Percentiles rank a stretch among this genome's conserved stretches.
phyloP scores from a whole-genome alignment of 2,888 invertebrate genomes.

The Mylabris sibirica region DNA sequence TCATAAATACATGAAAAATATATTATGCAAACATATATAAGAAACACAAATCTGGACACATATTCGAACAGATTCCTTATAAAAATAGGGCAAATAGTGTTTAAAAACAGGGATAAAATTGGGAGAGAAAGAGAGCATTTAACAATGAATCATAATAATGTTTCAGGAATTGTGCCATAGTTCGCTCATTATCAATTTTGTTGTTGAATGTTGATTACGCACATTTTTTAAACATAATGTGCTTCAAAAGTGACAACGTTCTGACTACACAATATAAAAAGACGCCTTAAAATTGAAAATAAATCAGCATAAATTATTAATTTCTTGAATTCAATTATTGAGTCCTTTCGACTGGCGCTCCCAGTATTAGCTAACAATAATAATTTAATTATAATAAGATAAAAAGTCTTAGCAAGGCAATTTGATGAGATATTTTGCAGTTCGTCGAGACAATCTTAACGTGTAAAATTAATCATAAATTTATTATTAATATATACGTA shows the following conservation, averaged over 20 bases:
- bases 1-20: conserved; percentile 37
- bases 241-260: too few species aligned
- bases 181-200: conserved; percentile 5
- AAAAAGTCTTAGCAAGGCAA: conserved; percentile 8
- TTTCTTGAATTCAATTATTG: background rate
- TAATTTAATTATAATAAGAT: too few species aligned
- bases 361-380: background rate
- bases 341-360: background rate
- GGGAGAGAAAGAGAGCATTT: background rate
- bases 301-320: background rate
- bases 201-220: background rate
- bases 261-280: conserved; percentile 3
- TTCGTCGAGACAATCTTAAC: background rate
- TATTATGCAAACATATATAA: conserved; percentile 39
- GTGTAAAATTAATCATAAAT: background rate
- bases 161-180: conserved; percentile 21
- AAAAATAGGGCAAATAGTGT: background rate
- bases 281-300: conserved; percentile 15
- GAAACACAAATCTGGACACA: conserved; percentile 32
- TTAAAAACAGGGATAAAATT: conserved; percentile 19
- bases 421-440: background rate
- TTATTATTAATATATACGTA: too few species aligned
- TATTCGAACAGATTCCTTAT: conserved; percentile 13
- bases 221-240: too few species aligned
- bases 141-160: conserved; percentile 2